Conservation (phyloP, 2,797 vertebrate genomes). For the Harpagifer antarcticus region DNA sequence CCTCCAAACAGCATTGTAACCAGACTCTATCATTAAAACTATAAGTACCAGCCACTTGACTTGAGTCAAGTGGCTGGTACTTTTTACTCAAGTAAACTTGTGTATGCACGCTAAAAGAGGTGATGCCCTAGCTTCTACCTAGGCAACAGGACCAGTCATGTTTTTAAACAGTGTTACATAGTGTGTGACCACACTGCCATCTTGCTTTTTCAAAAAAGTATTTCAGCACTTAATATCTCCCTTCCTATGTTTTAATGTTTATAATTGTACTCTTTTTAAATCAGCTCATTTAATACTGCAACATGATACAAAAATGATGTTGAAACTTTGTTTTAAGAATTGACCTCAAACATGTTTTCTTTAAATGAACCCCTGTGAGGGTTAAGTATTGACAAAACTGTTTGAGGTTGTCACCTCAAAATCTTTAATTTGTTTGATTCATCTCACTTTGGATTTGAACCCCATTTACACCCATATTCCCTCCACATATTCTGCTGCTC, state of each 20-base stretch:
- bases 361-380: too few relatives aligned
- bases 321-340: too few relatives aligned
- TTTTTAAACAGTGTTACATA: neutral
- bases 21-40: too few relatives aligned
- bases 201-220: conserved; percentile 1
- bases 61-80: too few relatives aligned
- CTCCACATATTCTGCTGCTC: conserved; percentile 16
- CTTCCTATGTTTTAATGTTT: neutral
- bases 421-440: conserved; percentile 7
- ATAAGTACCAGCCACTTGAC: too few relatives aligned
- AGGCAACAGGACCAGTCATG: neutral
- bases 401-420: conserved; percentile 3
- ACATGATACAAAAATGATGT: too few relatives aligned
- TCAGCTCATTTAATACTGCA: too few relatives aligned
- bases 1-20: too few relatives aligned
- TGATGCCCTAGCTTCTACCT: too few relatives aligned
- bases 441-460: conserved; percentile 13
- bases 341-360: too few relatives aligned
- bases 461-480: neutral
- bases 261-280: neutral
- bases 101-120: too few relatives aligned
- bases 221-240: neutral
- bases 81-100: too few relatives aligned
- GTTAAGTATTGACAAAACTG: neutral
- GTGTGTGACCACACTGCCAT: conserved; percentile 19